A percentile compares a stretch with the other conserved stretches of the same genome.
Evolutionary conservation across 23 tunicate genomes (phyloP).

Genomic region (Trididemnum clinides): DNA sequence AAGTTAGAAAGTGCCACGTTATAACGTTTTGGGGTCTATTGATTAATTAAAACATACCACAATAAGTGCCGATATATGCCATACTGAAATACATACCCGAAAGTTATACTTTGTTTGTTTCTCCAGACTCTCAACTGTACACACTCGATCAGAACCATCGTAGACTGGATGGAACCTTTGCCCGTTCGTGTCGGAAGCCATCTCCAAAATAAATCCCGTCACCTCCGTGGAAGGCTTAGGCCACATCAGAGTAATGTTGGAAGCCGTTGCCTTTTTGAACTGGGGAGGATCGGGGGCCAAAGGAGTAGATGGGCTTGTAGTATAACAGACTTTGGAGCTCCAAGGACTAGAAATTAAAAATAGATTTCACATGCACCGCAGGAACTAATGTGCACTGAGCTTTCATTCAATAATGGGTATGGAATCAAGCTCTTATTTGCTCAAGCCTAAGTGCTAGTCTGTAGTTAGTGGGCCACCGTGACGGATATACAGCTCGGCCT

Average conservation of each 20-base stretch:
- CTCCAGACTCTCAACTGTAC: conserved; percentile 23
- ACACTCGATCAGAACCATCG: conserved; percentile 51
- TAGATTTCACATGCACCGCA: too few species aligned
- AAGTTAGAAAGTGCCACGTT: too few species aligned
- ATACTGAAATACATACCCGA: conserved; percentile 55
- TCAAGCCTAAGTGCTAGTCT: too few species aligned
- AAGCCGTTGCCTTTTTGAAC: conserved; percentile 33
- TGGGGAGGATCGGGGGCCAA: conserved; percentile 58
- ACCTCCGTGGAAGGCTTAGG: conserved; percentile 9
- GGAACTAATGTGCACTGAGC: too few species aligned
- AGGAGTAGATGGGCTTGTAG: conserved; percentile 50
- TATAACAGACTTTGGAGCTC: conserved; percentile 61
- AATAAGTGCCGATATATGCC: not conserved
- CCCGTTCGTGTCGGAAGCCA: conserved; percentile 42
- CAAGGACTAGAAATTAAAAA: conserved; percentile 64
- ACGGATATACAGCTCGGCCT: too few species aligned
- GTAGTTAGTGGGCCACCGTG: too few species aligned
- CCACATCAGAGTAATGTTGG: conserved; percentile 52
- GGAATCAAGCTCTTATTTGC: too few species aligned
- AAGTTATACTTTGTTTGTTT: conserved; percentile 53
- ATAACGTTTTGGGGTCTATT: too few species aligned
- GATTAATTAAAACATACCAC: too few species aligned
- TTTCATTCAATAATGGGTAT: too few species aligned
- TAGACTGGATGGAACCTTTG: conserved; percentile 61
- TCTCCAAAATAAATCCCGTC: conserved; percentile 53